Base-by-base conservation (phyloP, 2,797 vertebrate species). In the Artibeus jamaicensis region DNA sequence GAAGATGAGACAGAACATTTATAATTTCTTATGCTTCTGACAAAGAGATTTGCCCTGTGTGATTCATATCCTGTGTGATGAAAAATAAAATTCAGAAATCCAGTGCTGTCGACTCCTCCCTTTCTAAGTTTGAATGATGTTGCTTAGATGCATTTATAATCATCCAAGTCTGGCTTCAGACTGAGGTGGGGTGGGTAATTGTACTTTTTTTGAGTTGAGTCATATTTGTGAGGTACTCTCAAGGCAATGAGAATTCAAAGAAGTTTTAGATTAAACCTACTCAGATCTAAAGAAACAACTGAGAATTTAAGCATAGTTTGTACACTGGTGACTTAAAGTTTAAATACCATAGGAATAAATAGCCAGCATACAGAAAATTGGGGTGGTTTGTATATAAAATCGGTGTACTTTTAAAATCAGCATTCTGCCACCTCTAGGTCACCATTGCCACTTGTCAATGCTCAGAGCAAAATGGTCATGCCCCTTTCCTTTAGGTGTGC, bases 51-150 rank as follows among this genome's bases (percentile, higher is more conserved):
- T 67, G 2, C 0, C 5, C 10, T 22, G 55, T 0, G 0, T 93
- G 95, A 93, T 37, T 97, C 83, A 50, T 4, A 97, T 96, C 95
- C 94, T 95, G n/a, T 89, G 71, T 42, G 71, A 37, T 86, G 87
- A 91, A 68, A 79, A 89, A 21, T 50, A 42, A 34, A 87, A 68
- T 46, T 79, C 53, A 83, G 76, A 95, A 97, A 91, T 39, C n/a
- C 62, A 86, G 9, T 16, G 4, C 42, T 4, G 0, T 42, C 71
- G 11, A 44, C 0, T 1, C 78, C 73, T 90, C 9, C 32, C 50
- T 34, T n/a, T 70, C 24, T 0, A 46, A 10, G 78, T 84, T 70
- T 55, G 67, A 96, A 37, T 22, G 19, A 70, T 34, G 1, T 65
- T 83, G 57, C 68, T 94, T 50, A 67, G 37, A 50, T 1, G 0